Base-by-base conservation (phyloP, 2,888 invertebrate species). In the Tenthredo notha region DNA sequence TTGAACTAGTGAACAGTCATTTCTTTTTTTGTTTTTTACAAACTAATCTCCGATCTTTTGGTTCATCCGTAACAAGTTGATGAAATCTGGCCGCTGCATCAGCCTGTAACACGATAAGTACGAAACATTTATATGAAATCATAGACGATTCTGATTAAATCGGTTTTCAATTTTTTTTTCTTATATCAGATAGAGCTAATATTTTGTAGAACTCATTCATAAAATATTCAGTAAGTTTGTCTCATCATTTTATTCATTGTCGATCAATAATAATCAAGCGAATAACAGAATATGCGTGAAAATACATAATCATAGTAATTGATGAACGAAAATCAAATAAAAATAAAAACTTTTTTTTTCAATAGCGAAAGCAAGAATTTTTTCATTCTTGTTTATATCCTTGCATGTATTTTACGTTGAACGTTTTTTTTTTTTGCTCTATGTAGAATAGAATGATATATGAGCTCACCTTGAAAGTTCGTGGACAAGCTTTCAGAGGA, bases 131-230 rank as follows among this genome's bases (percentile, higher is more conserved):
- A 80, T 10, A 21, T 6, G 15, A 37, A 80, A 21, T 61, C 15
- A 21, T 61, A n/a, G 40, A 50, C 61, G 15, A 61, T 1, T 21
- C 6, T n/a, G 0, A 18, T 18, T 40, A 4, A 25, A 54, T n/a
- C 6, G 29, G 37, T 54, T 18, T 33, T 9, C 18, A 6, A 12
- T 7, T 18, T 75, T 78, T 29, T n/a, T 78, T 29, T n/a, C 4
- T 78, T n/a, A 6, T 85, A 78, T 92, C 92, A 92, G 92, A 90
- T 92, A 92, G 92, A 92, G 92, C 91, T 92, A 92, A 92, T 92
- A 83, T 47, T 67, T 70, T 65, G 61, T 84, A 54, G 74, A 75
- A 80, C 54, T 87, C 89, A 91, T 90, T 92, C 92, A 92, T 86
- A 88, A 84, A 86, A 86, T 88, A 89, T 90, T 90, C 89, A 89